Base-by-base conservation (phyloP, 92 coral and sea anemone genomes). In the Phenganax stokvisi region DNA sequence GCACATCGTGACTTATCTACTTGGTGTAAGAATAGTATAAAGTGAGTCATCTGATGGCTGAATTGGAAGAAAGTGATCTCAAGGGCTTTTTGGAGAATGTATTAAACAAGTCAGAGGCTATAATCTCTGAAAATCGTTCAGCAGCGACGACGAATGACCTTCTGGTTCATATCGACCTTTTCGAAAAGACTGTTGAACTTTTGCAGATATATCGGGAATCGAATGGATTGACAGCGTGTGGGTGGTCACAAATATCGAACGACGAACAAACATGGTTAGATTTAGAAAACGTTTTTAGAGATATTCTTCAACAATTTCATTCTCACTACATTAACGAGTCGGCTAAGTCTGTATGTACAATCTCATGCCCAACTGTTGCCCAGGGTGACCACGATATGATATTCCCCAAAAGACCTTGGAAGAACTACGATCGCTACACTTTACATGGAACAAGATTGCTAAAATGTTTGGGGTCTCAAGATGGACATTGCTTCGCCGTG, bases 401-500 rank as follows among this genome's bases (percentile, higher is more conserved):
- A 66, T 66, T 66, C 72, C 72, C 20, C 72, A 66, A 27, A 28
- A 66, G 72, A 66, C 12, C 47, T 66, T 17, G 25, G 51, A 72
- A 6, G 17, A 47, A 72, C 51, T 28, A 12, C 76, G 51, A 72
- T 28, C 63, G 52, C 9, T 72, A 10, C 81, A 75, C 12, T 85
- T 85, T 55, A 70, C 85, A 1, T 85, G 88, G 82, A 30, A 27
- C 11, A 85, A 85, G 71, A 59, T 86, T 53, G 86, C 80, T 31
- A 58, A 73, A 30, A 83, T 86, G 65, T 86, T 77, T 20, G 27
- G 69, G 29, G 86, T 70, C 27, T 86, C 86, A 51, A 82, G 84
- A 8, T 82, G 86, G 89, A 86, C 83, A 77, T 58, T 71, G 8
- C 57, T 83, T 74, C 89, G 84, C n/a, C 86, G 76, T 81, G 89